Conservation (phyloP, 2,888 invertebrate genomes). For the Bursaphelenchus okinawaensis region DNA sequence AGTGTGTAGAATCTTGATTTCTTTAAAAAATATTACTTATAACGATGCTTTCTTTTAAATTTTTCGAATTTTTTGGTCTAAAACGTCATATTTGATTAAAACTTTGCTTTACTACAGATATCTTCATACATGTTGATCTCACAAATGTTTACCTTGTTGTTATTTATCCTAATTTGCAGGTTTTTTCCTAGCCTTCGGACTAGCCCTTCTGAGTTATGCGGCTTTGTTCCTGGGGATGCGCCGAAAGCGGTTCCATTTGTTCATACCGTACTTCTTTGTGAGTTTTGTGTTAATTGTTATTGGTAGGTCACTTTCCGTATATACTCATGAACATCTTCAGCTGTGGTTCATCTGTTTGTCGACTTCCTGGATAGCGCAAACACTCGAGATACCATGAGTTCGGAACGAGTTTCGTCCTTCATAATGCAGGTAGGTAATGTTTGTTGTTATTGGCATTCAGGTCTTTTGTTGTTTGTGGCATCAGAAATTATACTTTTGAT, state of each 20-base stretch:
- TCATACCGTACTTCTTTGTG: constrained; percentile 38
- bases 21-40: too few relatives aligned
- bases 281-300: constrained; percentile 6
- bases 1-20: too few relatives aligned
- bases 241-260: background rate
- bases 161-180: too few relatives aligned
- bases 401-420: constrained; percentile 19
- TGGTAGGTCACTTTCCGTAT: constrained; percentile 31
- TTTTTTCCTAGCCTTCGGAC: constrained; percentile 10
- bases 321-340: constrained; percentile 11
- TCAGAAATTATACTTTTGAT: too few relatives aligned
- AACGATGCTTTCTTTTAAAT: background rate
- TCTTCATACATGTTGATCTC: too few relatives aligned
- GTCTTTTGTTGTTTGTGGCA: background rate
- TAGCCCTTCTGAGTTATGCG: constrained; percentile 6
- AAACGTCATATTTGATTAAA: too few relatives aligned
- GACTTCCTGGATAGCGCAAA: constrained; percentile 39
- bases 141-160: too few relatives aligned
- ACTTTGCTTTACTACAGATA: too few relatives aligned
- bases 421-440: constrained; percentile 10
- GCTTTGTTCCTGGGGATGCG: constrained; percentile 5
- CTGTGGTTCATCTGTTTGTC: constrained; percentile 36
- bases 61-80: background rate
- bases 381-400: constrained; percentile 27
- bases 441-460: background rate